Evolutionary conservation across 2,797 vertebrate genomes (phyloP).

Genomic region (Acanthopagrus latus): DNA sequence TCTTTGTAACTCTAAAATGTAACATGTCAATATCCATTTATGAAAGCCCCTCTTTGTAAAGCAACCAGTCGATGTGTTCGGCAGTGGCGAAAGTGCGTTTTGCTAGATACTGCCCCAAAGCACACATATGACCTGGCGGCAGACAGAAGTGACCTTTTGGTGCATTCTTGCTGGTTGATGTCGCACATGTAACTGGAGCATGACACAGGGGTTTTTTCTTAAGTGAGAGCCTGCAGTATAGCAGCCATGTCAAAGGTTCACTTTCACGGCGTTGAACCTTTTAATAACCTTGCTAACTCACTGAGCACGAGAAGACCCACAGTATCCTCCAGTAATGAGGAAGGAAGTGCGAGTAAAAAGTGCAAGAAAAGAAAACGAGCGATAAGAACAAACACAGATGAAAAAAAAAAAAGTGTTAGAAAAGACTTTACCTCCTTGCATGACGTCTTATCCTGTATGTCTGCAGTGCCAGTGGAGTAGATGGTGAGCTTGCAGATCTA

Average conservation of each 20-base stretch:
- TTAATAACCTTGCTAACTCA: slow-evolving; percentile 41
- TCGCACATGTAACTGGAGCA: slow-evolving; percentile 50
- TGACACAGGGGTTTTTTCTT: slow-evolving; percentile 37
- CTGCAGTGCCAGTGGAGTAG: not conserved
- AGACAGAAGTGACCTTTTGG: slow-evolving; percentile 60
- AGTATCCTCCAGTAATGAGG: slow-evolving; percentile 22
- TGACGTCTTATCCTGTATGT: not conserved
- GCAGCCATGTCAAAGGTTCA: slow-evolving; percentile 26
- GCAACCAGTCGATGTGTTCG: slow-evolving; percentile 22
- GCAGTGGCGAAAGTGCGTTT: slow-evolving; percentile 37
- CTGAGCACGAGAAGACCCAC: slow-evolving; percentile 30
- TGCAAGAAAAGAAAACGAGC: slow-evolving; percentile 1
- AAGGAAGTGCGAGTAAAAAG: not conserved
- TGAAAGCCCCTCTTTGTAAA: slow-evolving; percentile 77
- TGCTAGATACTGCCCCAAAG: slow-evolving; percentile 36
- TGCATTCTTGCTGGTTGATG: slow-evolving; percentile 66
- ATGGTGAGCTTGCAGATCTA: not conserved
- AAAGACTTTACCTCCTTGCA: not conserved
- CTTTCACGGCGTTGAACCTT: slow-evolving; percentile 34
- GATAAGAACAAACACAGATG: not conserved
- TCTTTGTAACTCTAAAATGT: slow-evolving; percentile 72
- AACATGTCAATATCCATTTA: slow-evolving; percentile 73
- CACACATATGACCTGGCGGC: slow-evolving; percentile 50
- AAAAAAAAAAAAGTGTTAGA: not conserved
- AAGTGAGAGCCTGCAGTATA: slow-evolving; percentile 18